These are phyloP conservation scores for Thamnaconus septentrionalis DNA, from an alignment of 2,113 vertebrate genomes.

Conservation along the genomic window DNA sequence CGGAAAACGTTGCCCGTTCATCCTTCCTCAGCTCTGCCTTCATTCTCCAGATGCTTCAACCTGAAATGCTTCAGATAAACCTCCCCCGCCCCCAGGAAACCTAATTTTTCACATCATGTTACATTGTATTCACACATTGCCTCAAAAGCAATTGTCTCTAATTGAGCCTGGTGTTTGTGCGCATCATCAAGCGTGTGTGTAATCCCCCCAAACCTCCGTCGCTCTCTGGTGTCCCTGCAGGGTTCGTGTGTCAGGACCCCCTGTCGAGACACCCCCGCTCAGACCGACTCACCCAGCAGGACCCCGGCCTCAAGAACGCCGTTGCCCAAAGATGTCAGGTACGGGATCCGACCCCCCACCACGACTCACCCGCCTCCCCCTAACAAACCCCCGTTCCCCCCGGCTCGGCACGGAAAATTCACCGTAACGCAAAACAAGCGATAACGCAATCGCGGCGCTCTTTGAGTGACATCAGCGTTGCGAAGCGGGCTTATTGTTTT, in stretches of 20 bases:
- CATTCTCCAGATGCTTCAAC: no score
- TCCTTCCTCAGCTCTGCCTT: no score
- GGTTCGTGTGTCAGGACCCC: slow-evolving; percentile 92
- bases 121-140: not conserved
- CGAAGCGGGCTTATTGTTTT: slow-evolving; percentile 60
- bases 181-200: slow-evolving; percentile 22
- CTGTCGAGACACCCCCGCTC: slow-evolving; percentile 71
- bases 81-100: no score
- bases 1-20: no score
- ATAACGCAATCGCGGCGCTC: slow-evolving; percentile 53
- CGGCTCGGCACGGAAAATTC: slow-evolving; percentile 59
- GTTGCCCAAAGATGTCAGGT: slow-evolving; percentile 84
- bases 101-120: not conserved
- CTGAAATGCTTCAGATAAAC: no score
- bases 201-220: slow-evolving; percentile 28
- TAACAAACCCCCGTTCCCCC: slow-evolving; percentile 6
- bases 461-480: slow-evolving; percentile 64
- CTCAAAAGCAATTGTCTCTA: not conserved
- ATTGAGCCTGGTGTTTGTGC: slow-evolving; percentile 13
- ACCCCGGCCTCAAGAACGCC: slow-evolving; percentile 74
- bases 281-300: slow-evolving; percentile 69
- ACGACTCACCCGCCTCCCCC: not conserved
- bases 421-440: slow-evolving; percentile 70
- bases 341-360: slow-evolving; percentile 39
- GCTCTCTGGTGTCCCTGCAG: slow-evolving; percentile 64